phyloP scores from a whole-genome alignment of 2,113 vertebrate genomes.

The Mastomys coucha region DNA sequence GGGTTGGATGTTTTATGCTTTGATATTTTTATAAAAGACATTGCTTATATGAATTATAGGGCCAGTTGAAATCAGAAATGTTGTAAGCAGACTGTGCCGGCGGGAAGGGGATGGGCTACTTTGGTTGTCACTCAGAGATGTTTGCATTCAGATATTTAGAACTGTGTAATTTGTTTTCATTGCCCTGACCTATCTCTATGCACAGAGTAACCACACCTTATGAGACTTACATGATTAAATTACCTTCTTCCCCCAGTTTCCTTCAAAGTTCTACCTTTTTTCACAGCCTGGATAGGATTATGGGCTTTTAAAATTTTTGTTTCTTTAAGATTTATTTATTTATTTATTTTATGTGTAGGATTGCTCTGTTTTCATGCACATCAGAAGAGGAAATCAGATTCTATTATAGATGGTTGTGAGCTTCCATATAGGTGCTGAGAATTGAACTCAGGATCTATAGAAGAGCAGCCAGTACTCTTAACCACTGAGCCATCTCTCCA shows the following conservation, averaged over 20 bases:
- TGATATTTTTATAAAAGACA: constrained; percentile 61
- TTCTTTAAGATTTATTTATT: too few species aligned
- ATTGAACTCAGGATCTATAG: too few species aligned
- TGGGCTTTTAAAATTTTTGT: not conserved
- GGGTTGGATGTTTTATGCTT: constrained; percentile 40
- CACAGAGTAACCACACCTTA: not conserved
- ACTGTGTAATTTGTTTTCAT: not conserved
- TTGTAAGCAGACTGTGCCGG: constrained; percentile 10
- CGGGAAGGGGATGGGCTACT: not conserved
- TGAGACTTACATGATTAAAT: not conserved
- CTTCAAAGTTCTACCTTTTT: constrained; percentile 11
- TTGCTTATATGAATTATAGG: constrained; percentile 52
- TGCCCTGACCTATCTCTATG: not conserved
- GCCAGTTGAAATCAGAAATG: constrained; percentile 76
- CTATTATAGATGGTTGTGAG: too few species aligned
- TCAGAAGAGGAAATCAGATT: too few species aligned
- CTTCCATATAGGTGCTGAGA: too few species aligned
- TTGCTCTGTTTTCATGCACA: too few species aligned
- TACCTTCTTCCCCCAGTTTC: not conserved
- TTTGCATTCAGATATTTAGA: constrained; percentile 26
- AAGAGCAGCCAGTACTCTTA: too few species aligned
- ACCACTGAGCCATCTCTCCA: too few species aligned
- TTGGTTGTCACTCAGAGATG: not conserved
- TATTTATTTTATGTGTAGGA: too few species aligned
- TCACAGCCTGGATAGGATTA: not conserved